Percentiles rank a stretch among this genome's conserved stretches.
These are phyloP conservation scores for Stenopsyche tienmushanensis DNA, from an alignment of 1,140 invertebrate species.

Conservation along the genomic window DNA sequence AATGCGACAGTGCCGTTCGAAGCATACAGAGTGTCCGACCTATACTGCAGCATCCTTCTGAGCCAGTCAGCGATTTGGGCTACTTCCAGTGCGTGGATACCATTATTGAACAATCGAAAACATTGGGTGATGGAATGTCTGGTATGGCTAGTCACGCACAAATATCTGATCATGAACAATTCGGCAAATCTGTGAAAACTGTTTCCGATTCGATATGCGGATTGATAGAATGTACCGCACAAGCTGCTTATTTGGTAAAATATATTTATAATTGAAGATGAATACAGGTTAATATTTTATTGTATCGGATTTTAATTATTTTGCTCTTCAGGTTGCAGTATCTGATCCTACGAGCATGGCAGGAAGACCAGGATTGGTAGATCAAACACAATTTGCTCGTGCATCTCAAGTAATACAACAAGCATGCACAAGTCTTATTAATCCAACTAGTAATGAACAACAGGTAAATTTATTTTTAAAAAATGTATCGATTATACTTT, in stretches of 20 bases:
- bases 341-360: slow-evolving; percentile 89
- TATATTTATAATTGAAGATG: neutral
- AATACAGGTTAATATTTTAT: neutral
- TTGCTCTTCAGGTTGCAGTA: slow-evolving; percentile 67
- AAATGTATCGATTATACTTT: slow-evolving; percentile 1
- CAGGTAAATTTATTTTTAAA: slow-evolving; percentile 53
- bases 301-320: slow-evolving; percentile 8
- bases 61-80: slow-evolving; percentile 83
- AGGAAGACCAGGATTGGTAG: slow-evolving; percentile 88
- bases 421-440: slow-evolving; percentile 80
- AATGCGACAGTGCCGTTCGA: slow-evolving; percentile 94
- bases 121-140: slow-evolving; percentile 84
- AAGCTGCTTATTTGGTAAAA: slow-evolving; percentile 86
- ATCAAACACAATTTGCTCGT: slow-evolving; percentile 85
- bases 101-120: slow-evolving; percentile 92
- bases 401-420: slow-evolving; percentile 86
- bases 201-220: slow-evolving; percentile 88
- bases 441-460: slow-evolving; percentile 76
- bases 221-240: slow-evolving; percentile 89
- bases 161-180: slow-evolving; percentile 81
- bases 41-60: slow-evolving; percentile 81
- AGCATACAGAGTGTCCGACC: slow-evolving; percentile 85
- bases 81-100: slow-evolving; percentile 95
- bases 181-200: slow-evolving; percentile 81
- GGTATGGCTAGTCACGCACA: slow-evolving; percentile 93